These are phyloP conservation scores for Platycheirus albimanus DNA, from an alignment of 2,888 invertebrate species.

Conservation along the genomic window DNA sequence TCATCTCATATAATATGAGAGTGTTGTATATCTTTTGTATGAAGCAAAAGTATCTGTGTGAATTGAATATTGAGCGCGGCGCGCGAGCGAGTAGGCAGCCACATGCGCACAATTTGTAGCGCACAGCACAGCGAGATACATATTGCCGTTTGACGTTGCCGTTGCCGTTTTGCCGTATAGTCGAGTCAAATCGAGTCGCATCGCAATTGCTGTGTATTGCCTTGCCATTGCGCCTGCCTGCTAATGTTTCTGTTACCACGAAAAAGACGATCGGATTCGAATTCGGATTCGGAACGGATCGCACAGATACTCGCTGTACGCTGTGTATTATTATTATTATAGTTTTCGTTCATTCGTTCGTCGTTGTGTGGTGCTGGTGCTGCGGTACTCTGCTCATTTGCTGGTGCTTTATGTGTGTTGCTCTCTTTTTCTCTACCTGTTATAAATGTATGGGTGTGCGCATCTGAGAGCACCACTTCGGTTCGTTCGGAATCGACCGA, in stretches of 20 bases:
- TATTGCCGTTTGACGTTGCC: no score
- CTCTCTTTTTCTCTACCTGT: constrained; percentile 71
- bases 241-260: constrained; percentile 5
- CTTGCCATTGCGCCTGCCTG: constrained; percentile 26
- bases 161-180: no score
- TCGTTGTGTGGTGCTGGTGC: no score
- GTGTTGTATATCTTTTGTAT: constrained; percentile 9
- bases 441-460: constrained; percentile 57
- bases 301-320: not conserved
- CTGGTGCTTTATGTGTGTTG: constrained; percentile 60
- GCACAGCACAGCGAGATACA: constrained; percentile 30
- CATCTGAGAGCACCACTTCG: constrained; percentile 61
- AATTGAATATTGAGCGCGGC: constrained; percentile 58
- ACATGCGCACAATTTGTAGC: constrained; percentile 70
- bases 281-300: no score
- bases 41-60: constrained; percentile 53
- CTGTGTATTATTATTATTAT: constrained; percentile 10
- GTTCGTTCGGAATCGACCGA: constrained; percentile 11
- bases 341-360: constrained; percentile 15
- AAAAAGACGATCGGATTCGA: constrained; percentile 2
- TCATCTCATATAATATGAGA: no score
- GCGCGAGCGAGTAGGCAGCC: constrained; percentile 43
- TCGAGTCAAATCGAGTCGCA: no score
- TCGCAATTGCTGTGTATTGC: no score
- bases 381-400: constrained; percentile 27